Percentiles rank a stretch among this genome's conserved stretches.
Evolutionary conservation across 2,797 vertebrate species (phyloP).

Genomic region (Cryptoprocta ferox): DNA sequence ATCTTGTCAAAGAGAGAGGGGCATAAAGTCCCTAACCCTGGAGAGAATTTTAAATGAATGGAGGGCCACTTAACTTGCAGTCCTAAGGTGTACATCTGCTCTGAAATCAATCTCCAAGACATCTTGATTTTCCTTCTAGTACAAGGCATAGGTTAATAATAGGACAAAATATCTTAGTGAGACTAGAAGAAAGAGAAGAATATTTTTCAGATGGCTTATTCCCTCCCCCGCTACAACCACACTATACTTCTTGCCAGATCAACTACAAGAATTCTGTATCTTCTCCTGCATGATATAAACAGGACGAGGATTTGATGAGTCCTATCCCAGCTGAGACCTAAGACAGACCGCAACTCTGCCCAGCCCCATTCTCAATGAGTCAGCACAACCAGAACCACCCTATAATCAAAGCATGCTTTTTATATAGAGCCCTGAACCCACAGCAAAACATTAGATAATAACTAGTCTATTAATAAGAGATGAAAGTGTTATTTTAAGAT

Average conservation of each 20-base stretch:
- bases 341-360: neutral
- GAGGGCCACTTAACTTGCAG: neutral
- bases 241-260: neutral
- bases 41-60: neutral
- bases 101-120: neutral
- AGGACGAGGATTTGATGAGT: neutral
- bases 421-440: slow-evolving; percentile 52
- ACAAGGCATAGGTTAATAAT: neutral
- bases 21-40: neutral
- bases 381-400: slow-evolving; percentile 7
- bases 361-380: neutral
- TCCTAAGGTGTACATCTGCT: neutral
- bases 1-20: neutral
- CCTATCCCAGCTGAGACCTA: neutral
- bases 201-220: neutral
- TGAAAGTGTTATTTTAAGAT: slow-evolving; percentile 74
- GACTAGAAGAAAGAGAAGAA: neutral
- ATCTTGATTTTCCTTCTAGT: neutral
- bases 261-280: neutral
- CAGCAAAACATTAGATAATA: slow-evolving; percentile 69
- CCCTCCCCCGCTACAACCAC: neutral
- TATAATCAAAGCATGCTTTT: slow-evolving; percentile 67
- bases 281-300: neutral
- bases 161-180: neutral
- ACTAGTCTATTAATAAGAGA: slow-evolving; percentile 67